phyloP scores from a whole-genome alignment of 2,888 invertebrate species.

The Hedya salicella region DNA sequence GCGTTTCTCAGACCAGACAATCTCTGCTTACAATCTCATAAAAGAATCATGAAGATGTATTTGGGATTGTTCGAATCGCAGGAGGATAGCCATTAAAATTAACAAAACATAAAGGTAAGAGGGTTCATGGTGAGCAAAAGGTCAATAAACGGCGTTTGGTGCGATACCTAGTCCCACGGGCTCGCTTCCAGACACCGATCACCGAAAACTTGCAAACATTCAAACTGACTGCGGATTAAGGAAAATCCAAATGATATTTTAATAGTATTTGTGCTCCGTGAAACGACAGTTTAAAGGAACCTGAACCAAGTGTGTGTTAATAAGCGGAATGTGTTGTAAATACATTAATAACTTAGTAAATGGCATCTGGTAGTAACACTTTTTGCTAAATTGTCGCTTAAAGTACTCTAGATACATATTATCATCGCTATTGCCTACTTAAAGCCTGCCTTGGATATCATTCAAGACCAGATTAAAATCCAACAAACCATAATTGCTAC shows the following conservation, averaged over 20 bases:
- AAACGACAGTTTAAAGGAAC: constrained; percentile 5
- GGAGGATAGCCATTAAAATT: constrained; percentile 17
- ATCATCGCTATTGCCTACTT: constrained; percentile 13
- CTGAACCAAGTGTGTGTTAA: not conserved
- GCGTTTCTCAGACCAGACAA: constrained; percentile 10
- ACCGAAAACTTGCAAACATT: constrained; percentile 16
- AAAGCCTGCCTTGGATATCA: constrained; percentile 8
- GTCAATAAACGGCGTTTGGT: constrained; percentile 30
- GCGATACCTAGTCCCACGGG: not conserved
- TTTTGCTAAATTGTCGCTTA: constrained; percentile 7
- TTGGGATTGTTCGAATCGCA: constrained; percentile 12
- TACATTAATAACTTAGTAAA: not conserved
- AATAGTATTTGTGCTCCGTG: constrained; percentile 5
- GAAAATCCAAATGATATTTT: constrained; percentile 21
- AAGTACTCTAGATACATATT: constrained; percentile 25
- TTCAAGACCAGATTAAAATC: constrained; percentile 20
- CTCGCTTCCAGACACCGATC: constrained; percentile 12
- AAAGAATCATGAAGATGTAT: constrained; percentile 25
- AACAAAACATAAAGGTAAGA: constrained; percentile 25
- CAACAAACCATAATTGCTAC: constrained; percentile 26
- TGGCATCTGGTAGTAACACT: not conserved
- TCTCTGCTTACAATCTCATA: constrained; percentile 1
- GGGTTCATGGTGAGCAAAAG: constrained; percentile 24
- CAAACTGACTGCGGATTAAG: constrained; percentile 11
- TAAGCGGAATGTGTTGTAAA: not conserved